Evolutionary conservation across 2,797 vertebrate genomes (phyloP), one percentile per base, ranked within the genome.

Genomic region (Serranus cabrilla): DNA sequence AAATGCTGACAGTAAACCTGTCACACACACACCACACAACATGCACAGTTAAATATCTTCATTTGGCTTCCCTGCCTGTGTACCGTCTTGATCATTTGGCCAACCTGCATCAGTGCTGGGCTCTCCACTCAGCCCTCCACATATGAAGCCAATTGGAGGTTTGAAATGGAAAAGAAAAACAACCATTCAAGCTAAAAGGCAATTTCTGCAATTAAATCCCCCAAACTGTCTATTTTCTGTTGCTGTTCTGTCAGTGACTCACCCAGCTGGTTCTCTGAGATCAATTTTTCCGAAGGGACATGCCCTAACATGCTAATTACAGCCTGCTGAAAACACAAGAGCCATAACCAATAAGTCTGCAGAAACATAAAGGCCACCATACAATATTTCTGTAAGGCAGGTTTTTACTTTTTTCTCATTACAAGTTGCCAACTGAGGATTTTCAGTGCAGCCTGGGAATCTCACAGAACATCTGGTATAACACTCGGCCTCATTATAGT

Each of bases 401-500:
- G 34, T 34, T 73, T 59, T 34, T 34, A 34, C 34, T 34, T 34
- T 34, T 34, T 34, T 34, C 34, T 34, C 5, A 9, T 34, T 34
- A 34, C 34, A 34, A 7, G 34, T 34, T 34, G 34, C 34, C 34
- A 34, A 34, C 34, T 34, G 34, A 34, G 34, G 34, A 34, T 34
- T 67, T 14, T 23, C 1, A 0, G 18, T 56, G 31, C 50, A 42
- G 14, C 14, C 31, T 16, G 8, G 16, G n/a, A 55, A 39, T 31
- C 17, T 10, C 25, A n/a, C 1, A 6, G 31, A 58, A n/a, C 49
- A 27, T 37, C 0, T 34, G 34, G 34, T 8, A 34, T 14, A 47
- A 17, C 52, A 68, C 13, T 8, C 4, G 11, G 23, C 37, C 66
- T 50, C 55, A 75, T 80, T 74, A 78, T 56, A 76, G 51, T 31